Conservation (phyloP, 2,797 vertebrate genomes). For the Ctenopoma multispine region DNA sequence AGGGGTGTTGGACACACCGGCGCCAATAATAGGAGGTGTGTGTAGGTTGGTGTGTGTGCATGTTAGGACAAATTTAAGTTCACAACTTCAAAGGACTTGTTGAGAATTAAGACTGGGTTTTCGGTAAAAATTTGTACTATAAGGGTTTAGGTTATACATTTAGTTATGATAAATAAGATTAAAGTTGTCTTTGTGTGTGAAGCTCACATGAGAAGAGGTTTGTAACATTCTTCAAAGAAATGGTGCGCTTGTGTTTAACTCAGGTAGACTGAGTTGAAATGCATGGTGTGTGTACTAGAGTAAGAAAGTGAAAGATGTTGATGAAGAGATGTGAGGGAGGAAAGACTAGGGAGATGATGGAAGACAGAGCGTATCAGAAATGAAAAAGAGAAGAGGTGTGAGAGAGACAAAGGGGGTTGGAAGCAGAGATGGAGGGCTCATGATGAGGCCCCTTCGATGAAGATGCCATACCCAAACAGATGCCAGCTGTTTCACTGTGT, state of each 20-base stretch:
- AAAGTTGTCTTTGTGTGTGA: neutral
- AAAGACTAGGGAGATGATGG: neutral
- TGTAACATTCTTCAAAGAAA: too few relatives aligned
- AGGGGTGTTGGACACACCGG: slow-evolving; percentile 45
- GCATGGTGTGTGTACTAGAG: slow-evolving; percentile 8
- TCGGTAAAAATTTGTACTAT: too few relatives aligned
- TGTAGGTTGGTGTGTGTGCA: neutral
- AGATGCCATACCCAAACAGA: slow-evolving; percentile 54
- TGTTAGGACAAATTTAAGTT: neutral
- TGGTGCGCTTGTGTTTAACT: neutral
- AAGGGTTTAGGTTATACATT: too few relatives aligned
- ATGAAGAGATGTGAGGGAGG: slow-evolving; percentile 3
- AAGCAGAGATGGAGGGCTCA: slow-evolving; percentile 56
- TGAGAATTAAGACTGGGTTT: too few relatives aligned
- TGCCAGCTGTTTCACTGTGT: slow-evolving; percentile 63
- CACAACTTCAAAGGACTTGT: too few relatives aligned
- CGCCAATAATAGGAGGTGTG: slow-evolving; percentile 29
- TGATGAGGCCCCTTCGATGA: slow-evolving; percentile 56
- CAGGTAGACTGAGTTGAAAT: slow-evolving; percentile 16
- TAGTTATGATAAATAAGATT: too few relatives aligned
- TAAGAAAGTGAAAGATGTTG: slow-evolving; percentile 12
- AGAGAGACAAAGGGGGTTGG: slow-evolving; percentile 21
- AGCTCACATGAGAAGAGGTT: too few relatives aligned
- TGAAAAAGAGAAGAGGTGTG: slow-evolving; percentile 10
- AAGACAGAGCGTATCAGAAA: neutral